A percentile compares a stretch with the other conserved stretches of the same genome.
phyloP scores from a whole-genome alignment of 2,888 invertebrate species.

The Synanthedon formicaeformis region DNA sequence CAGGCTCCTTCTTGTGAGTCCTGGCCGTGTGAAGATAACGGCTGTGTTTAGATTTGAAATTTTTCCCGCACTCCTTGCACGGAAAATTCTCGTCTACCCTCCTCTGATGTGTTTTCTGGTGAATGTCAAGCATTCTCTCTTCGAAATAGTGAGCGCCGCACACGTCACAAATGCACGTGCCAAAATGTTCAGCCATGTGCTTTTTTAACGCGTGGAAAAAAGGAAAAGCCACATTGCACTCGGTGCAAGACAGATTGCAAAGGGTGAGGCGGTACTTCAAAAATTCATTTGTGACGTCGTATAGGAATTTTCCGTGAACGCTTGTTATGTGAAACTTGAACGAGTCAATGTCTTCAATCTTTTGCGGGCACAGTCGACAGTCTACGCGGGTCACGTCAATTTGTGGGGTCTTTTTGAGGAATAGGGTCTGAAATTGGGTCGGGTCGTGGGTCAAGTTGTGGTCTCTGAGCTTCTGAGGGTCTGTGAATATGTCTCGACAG shows the following conservation, averaged over 20 bases:
- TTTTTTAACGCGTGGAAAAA: constrained; percentile 50
- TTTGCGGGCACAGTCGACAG: constrained; percentile 38
- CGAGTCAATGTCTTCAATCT: constrained; percentile 26
- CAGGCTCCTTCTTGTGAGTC: constrained; percentile 48
- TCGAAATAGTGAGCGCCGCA: constrained; percentile 63
- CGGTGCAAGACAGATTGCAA: constrained; percentile 28
- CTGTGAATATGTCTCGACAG: constrained; percentile 43
- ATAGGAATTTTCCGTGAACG: constrained; percentile 23
- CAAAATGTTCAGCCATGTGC: constrained; percentile 55
- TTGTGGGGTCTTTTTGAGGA: constrained; percentile 33
- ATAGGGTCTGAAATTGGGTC: constrained; percentile 12
- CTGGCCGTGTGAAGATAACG: constrained; percentile 41
- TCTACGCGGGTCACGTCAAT: constrained; percentile 42
- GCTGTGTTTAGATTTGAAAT: constrained; percentile 50
- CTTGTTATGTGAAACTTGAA: constrained; percentile 34
- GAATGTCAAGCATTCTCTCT: constrained; percentile 47
- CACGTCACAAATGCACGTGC: constrained; percentile 48
- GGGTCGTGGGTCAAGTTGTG: constrained; percentile 46
- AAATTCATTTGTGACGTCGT: constrained; percentile 30
- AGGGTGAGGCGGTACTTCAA: constrained; percentile 35
- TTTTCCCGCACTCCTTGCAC: constrained; percentile 61
- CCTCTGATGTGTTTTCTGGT: constrained; percentile 45
- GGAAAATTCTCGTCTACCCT: constrained; percentile 50
- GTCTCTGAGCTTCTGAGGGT: constrained; percentile 36
- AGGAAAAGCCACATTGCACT: constrained; percentile 27